phyloP scores from a whole-genome alignment of 2,797 vertebrate species.

The Diceros bicornis region DNA sequence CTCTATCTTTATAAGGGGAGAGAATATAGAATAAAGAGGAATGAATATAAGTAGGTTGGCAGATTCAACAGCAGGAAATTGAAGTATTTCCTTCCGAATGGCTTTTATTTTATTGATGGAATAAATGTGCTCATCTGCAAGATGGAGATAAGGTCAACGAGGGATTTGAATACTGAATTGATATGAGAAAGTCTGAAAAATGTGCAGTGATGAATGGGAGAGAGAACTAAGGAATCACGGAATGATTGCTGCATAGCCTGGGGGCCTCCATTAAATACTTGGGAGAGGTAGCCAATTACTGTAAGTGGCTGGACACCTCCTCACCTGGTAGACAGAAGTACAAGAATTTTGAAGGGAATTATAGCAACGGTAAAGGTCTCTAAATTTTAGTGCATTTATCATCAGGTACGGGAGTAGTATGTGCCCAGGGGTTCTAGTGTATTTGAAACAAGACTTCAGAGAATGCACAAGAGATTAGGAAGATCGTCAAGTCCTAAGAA shows the following conservation, averaged over 20 bases:
- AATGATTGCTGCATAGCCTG: background rate
- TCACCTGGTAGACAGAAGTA: background rate
- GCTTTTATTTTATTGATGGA: background rate
- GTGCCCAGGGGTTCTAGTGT: background rate
- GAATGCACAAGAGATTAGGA: background rate
- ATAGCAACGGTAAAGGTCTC: background rate
- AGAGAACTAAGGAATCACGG: background rate
- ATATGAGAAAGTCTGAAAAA: background rate
- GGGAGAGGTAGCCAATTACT: background rate
- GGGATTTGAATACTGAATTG: background rate
- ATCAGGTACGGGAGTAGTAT: background rate
- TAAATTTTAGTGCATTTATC: background rate
- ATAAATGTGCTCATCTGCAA: background rate
- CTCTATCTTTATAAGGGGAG: background rate
- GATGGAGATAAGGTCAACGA: background rate
- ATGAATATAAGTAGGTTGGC: background rate
- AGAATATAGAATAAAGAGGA: background rate
- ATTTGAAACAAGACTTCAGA: background rate
- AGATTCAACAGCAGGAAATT: background rate
- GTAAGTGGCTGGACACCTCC: background rate
- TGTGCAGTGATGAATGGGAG: background rate
- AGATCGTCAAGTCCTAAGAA: background rate
- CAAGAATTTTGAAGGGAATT: background rate
- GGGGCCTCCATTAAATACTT: background rate
- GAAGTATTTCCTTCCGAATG: background rate